These are phyloP conservation scores for Sinonovacula constricta DNA, from an alignment of 1,140 invertebrate genomes.

Conservation along the genomic window DNA sequence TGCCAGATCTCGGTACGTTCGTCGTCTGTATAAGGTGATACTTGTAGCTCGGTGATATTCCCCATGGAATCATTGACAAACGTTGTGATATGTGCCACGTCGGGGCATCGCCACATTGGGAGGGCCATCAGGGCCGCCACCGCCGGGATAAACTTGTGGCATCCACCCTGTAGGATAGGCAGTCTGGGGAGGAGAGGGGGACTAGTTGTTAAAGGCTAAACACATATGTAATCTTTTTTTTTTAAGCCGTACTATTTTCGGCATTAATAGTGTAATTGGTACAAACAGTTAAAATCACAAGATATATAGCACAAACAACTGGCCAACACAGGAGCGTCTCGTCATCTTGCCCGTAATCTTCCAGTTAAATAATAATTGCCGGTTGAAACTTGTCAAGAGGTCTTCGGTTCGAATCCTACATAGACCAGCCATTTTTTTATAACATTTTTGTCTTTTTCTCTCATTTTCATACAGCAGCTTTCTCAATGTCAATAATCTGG, in stretches of 20 bases:
- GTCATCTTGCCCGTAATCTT: not conserved
- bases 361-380: not conserved
- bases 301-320: too few species aligned
- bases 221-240: not conserved
- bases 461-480: too few species aligned
- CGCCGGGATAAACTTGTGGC: constrained; percentile 91
- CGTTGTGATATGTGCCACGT: not conserved
- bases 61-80: not conserved
- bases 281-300: too few species aligned
- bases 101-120: constrained; percentile 89
- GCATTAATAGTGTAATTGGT: too few species aligned
- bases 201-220: not conserved
- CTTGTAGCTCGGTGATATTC: not conserved
- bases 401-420: too few species aligned
- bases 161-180: constrained; percentile 88
- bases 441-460: too few species aligned
- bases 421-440: too few species aligned
- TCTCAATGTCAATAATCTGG: too few species aligned
- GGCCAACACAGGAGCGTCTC: not conserved
- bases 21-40: constrained; percentile 7
- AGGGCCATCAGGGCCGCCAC: constrained; percentile 89
- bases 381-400: too few species aligned
- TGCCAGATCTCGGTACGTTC: constrained; percentile 85
- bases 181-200: constrained; percentile 78
- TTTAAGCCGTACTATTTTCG: too few species aligned